These are phyloP conservation scores for Chroicocephalus ridibundus DNA, from an alignment of 2,113 vertebrate species.

Conservation along the genomic window DNA sequence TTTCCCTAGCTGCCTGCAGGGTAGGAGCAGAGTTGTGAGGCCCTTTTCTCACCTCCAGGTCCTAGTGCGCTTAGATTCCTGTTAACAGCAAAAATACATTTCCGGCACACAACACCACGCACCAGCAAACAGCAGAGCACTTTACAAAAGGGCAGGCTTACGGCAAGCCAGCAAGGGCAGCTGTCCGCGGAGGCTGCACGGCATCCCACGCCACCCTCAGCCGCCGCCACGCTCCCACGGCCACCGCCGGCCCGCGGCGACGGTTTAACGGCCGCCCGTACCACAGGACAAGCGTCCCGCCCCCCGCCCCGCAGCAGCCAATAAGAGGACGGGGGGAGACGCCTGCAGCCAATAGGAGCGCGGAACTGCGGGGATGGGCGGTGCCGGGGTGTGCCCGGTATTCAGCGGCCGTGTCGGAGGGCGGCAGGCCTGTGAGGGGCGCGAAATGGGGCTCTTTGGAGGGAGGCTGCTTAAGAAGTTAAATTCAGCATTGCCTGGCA, in stretches of 20 bases:
- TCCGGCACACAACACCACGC: fast-evolving
- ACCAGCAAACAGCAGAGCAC: too few species aligned
- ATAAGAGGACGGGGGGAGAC: too few species aligned
- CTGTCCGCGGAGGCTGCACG: fast-evolving
- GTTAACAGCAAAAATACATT: too few species aligned
- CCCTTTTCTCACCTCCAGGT: neutral
- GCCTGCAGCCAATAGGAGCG: neutral
- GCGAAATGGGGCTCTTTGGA: fast-evolving
- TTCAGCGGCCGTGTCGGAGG: fast-evolving
- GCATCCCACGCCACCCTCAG: fast-evolving
- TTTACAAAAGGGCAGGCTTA: fast-evolving
- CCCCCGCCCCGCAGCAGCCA: neutral
- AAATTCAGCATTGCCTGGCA: fast-evolving
- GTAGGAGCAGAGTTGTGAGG: fast-evolving
- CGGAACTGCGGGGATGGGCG: neutral
- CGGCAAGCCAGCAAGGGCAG: fast-evolving
- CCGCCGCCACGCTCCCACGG: neutral
- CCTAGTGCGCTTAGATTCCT: too few species aligned
- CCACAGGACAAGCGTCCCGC: neutral
- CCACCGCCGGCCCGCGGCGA: too few species aligned
- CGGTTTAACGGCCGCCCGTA: fast-evolving
- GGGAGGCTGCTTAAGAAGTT: fast-evolving
- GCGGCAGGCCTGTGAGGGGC: fast-evolving
- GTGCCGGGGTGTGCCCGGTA: neutral
- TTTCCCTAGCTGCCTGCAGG: fast-evolving